Evolutionary conservation across 1,140 invertebrate genomes (phyloP).

Genomic region (Phthorimaea operculella): DNA sequence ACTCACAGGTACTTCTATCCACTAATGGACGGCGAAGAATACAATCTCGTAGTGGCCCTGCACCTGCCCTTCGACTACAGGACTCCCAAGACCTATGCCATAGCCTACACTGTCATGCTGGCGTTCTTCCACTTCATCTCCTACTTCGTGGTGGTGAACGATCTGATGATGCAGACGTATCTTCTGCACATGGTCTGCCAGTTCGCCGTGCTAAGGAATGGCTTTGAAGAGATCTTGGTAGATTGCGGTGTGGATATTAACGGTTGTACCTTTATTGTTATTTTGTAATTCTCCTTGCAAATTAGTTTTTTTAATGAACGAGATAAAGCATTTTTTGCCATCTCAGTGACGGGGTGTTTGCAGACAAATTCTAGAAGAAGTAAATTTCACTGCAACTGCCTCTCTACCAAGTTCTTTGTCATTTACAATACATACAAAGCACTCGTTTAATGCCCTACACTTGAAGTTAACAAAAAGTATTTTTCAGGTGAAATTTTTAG

Average conservation of each 20-base stretch:
- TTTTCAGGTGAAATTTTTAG: background rate
- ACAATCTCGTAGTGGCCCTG: background rate
- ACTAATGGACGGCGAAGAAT: slow-evolving; percentile 5
- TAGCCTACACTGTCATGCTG: background rate
- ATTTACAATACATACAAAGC: no score
- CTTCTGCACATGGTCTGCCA: slow-evolving; percentile 6
- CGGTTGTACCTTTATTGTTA: no score
- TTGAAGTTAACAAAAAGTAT: background rate
- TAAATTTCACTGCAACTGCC: no score
- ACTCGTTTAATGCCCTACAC: no score
- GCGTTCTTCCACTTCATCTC: slow-evolving; percentile 3
- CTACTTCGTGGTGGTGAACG: slow-evolving; percentile 5
- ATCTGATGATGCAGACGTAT: background rate
- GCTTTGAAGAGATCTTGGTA: slow-evolving; percentile 4
- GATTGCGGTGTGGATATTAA: background rate
- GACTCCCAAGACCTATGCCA: background rate
- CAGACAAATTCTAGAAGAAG: no score
- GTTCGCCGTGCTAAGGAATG: background rate
- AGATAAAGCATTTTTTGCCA: no score
- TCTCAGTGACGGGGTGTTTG: background rate
- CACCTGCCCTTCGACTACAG: background rate
- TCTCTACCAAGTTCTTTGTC: no score
- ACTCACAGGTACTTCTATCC: slow-evolving; percentile 9
- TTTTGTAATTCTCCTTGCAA: no score
- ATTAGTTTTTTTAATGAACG: no score